Conservation (phyloP, 2,797 vertebrate genomes). For the Phylloscopus collybita region DNA sequence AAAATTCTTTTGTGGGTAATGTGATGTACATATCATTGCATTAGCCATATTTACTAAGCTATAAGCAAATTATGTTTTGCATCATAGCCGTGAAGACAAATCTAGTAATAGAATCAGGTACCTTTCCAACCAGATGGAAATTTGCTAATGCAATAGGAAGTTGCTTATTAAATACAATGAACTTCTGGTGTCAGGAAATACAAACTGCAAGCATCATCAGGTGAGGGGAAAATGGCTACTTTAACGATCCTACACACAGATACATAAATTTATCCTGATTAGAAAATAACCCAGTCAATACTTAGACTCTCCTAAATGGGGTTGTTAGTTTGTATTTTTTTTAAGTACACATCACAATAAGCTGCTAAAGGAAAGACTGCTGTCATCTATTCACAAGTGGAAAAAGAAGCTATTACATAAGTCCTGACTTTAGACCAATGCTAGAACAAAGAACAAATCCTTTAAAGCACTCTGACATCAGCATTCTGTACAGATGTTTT, state of each 20-base stretch:
- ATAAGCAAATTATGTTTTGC: slow-evolving; percentile 74
- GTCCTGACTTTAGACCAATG: background rate
- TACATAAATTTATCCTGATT: slow-evolving; percentile 17
- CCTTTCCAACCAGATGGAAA: slow-evolving; percentile 73
- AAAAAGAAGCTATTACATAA: background rate
- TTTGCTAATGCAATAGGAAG: slow-evolving; percentile 73
- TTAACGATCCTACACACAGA: background rate
- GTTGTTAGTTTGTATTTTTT: background rate
- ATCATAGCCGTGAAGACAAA: slow-evolving; percentile 66
- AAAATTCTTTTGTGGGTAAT: slow-evolving; percentile 32
- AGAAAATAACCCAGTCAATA: background rate
- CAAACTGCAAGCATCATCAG: slow-evolving; percentile 60
- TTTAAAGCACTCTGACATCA: background rate
- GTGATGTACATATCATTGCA: slow-evolving; percentile 59
- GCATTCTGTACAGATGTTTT: background rate
- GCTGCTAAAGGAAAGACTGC: background rate
- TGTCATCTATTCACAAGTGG: background rate
- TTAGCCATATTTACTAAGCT: slow-evolving; percentile 67
- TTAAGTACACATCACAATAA: background rate
- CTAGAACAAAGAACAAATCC: background rate
- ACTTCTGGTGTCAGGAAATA: slow-evolving; percentile 69
- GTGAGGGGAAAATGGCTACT: slow-evolving; percentile 48
- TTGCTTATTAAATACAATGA: slow-evolving; percentile 64
- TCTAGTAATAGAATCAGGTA: slow-evolving; percentile 71
- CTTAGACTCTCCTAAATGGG: background rate